Base-by-base conservation (phyloP, 2,888 invertebrate species). In the Lepidonotus clava region DNA sequence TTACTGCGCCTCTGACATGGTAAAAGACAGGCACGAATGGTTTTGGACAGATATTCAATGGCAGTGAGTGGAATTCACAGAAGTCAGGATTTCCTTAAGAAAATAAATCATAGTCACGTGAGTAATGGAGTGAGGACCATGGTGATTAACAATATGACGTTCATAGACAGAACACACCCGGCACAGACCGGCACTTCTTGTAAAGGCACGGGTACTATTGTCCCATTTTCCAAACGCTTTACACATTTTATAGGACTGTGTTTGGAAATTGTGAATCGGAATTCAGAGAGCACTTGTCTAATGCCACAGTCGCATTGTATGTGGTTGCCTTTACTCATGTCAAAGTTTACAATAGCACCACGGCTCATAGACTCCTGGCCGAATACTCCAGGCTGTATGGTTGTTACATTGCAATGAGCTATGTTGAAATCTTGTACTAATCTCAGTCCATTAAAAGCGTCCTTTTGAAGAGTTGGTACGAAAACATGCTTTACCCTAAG, bases 51-150 rank as follows among this genome's bases (percentile, higher is more conserved):
- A 24, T 28, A 24, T 61, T 24, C 61, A 24, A 61, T 2, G 61
- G 61, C 61, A 61, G 61, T n/a, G n/a, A n/a, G n/a, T 61, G 61
- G 61, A 61, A 61, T 61, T 61, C 61, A 53, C 53, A 61, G 61
- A 28, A n/a, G 24, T 61, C 28, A 28, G 28, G 11, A 61, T 61
- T 18, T 61, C 61, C 5, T n/a, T 61, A 24, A n/a, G 8, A 46
- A 46, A 46, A 11, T 8, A 11, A 46, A 18, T 46, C 18, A 18
- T 46, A 11, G 46, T 46, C 18, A 71, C 14, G 21, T 34, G 14
- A 38, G 38, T 38, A 71, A n/a, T 71, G 38, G 0, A 36, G 1
- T 18, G n/a, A 46, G 8, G 8, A 46, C 8, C 46, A 46, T 46
- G 46, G 46, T 46, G 8, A 38, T 11, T 71, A 71, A 38, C 38